These are phyloP conservation scores for Microtus oregoni DNA, from an alignment of 2,113 vertebrate species.

Conservation along the genomic window DNA sequence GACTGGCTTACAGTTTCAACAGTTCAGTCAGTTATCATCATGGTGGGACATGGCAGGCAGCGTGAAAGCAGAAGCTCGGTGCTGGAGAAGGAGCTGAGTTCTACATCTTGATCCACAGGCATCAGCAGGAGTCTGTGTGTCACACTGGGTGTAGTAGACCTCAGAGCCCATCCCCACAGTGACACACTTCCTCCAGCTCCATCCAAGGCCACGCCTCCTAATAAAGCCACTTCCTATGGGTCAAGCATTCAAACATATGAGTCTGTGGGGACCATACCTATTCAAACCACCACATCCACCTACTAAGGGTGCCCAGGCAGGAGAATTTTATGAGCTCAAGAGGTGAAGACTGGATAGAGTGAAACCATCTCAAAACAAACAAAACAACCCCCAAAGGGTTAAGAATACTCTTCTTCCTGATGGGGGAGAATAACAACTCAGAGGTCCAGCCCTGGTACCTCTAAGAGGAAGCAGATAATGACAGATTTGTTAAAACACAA, in stretches of 20 bases:
- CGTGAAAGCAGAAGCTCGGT: not conserved
- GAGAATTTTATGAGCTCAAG: not conserved
- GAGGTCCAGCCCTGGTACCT: not conserved
- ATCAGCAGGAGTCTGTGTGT: not conserved
- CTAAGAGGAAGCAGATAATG: not conserved
- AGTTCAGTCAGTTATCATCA: not conserved
- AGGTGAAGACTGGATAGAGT: not conserved
- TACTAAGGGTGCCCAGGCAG: not conserved
- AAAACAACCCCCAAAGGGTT: not conserved
- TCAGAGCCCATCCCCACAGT: not conserved
- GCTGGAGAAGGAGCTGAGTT: not conserved
- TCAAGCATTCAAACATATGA: not conserved
- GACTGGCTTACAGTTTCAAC: not conserved
- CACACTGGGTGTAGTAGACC: not conserved
- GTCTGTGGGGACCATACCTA: not conserved
- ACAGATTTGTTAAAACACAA: constrained; percentile 4
- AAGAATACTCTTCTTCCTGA: not conserved
- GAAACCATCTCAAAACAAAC: not conserved
- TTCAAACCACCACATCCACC: not conserved
- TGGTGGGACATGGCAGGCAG: not conserved
- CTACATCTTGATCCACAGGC: not conserved
- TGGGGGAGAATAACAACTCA: not conserved
- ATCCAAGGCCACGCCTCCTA: not conserved
- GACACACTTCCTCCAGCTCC: not conserved
- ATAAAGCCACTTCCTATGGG: not conserved